Conservation (phyloP, 1,140 invertebrate species). For the Eupeodes corollae region DNA sequence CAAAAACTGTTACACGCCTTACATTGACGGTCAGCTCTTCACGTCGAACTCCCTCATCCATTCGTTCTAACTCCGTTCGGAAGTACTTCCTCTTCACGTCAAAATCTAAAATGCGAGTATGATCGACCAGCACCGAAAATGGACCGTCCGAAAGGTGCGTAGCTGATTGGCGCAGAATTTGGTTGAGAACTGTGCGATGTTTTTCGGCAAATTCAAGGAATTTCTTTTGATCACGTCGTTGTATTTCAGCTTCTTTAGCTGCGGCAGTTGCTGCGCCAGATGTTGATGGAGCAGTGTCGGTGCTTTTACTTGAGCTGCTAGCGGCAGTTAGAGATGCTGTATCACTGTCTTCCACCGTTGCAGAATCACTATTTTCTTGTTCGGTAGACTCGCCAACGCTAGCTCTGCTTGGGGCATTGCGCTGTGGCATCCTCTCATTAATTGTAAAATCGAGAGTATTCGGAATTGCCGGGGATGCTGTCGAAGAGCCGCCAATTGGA, state of each 20-base stretch:
- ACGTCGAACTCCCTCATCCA: slow-evolving; percentile 68
- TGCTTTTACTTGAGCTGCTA: background rate
- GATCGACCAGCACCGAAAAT: slow-evolving; percentile 81
- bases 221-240: slow-evolving; percentile 49
- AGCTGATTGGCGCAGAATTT: slow-evolving; percentile 80
- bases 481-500: too few relatives aligned
- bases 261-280: background rate
- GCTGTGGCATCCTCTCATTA: too few relatives aligned
- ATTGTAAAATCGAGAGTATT: too few relatives aligned
- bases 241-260: background rate
- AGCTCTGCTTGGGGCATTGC: too few relatives aligned
- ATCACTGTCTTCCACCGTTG: background rate
- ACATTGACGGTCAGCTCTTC: slow-evolving; percentile 88
- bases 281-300: background rate
- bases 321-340: background rate
- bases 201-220: slow-evolving; percentile 81
- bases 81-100: slow-evolving; percentile 89
- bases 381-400: background rate
- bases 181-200: slow-evolving; percentile 82
- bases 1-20: slow-evolving; percentile 75
- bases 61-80: slow-evolving; percentile 70
- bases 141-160: slow-evolving; percentile 78
- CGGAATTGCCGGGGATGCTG: too few relatives aligned
- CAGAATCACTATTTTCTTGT: background rate
- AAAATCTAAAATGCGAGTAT: slow-evolving; percentile 82